These are phyloP conservation scores for Stictocephala bisonia DNA, from an alignment of 2,888 invertebrate genomes.

Conservation along the genomic window DNA sequence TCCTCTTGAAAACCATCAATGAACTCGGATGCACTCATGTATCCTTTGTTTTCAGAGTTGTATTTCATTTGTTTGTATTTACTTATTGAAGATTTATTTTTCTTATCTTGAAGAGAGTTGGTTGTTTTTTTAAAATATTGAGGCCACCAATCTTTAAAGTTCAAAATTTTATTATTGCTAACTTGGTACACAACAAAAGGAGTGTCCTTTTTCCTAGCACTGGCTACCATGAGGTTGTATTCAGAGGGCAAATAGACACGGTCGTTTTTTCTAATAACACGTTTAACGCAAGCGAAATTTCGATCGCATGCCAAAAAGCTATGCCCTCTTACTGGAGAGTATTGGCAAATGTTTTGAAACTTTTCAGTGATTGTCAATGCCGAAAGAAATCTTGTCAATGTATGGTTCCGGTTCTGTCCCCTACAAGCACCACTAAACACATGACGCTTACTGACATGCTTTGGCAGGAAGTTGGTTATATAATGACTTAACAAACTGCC, in stretches of 20 bases:
- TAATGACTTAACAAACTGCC: no score
- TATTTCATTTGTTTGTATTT: background rate
- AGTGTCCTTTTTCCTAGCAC: conserved; percentile 40
- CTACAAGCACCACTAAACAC: no score
- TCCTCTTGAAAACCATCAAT: conserved; percentile 6
- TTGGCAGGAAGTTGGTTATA: no score
- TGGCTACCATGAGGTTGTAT: conserved; percentile 43
- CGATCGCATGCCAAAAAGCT: conserved; percentile 41
- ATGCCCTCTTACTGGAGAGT: conserved; percentile 16
- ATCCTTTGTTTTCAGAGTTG: background rate
- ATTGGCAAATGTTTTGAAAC: conserved; percentile 23
- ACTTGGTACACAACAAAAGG: conserved; percentile 37
- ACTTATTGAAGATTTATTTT: background rate
- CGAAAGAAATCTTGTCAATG: conserved; percentile 43
- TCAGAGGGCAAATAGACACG: conserved; percentile 46
- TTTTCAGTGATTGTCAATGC: conserved; percentile 39
- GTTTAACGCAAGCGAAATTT: conserved; percentile 8
- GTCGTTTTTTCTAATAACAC: conserved; percentile 26
- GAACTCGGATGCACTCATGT: background rate
- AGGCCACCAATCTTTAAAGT: conserved; percentile 44
- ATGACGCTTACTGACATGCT: no score
- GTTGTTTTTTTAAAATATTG: conserved; percentile 8
- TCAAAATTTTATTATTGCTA: conserved; percentile 31
- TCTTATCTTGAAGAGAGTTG: no score
- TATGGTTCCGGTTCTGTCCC: no score